A percentile compares a stretch with the other conserved stretches of the same genome.
Evolutionary conservation across 2,797 vertebrate genomes (phyloP).

Genomic region (Platyrinchus mystaceus): DNA sequence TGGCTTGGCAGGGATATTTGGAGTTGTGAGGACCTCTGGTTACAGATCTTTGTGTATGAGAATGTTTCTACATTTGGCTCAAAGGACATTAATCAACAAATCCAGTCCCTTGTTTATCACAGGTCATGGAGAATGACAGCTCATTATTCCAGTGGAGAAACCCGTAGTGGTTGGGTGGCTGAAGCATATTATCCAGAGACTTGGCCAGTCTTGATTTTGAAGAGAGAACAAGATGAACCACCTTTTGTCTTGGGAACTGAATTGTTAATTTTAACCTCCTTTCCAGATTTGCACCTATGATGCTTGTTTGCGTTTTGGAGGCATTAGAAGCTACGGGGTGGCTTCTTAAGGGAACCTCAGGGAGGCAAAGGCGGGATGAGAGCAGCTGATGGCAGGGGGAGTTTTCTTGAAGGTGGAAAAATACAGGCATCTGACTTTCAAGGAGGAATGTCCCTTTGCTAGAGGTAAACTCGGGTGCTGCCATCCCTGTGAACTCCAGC

Average conservation of each 20-base stretch:
- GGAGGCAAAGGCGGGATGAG: background rate
- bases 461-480: background rate
- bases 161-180: background rate
- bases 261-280: background rate
- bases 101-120: background rate
- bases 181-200: background rate
- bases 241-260: background rate
- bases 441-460: background rate
- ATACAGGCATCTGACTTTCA: constrained; percentile 11
- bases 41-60: background rate
- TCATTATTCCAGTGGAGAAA: background rate
- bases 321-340: background rate
- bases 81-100: background rate
- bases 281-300: background rate
- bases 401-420: constrained; percentile 39
- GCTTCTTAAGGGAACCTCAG: background rate
- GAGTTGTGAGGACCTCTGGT: background rate
- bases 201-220: background rate
- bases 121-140: background rate
- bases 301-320: background rate
- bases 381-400: background rate
- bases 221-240: background rate
- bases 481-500: constrained; percentile 30
- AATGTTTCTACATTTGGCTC: background rate
- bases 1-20: background rate